Evolutionary conservation across 2,888 invertebrate species (phyloP), one percentile per base, ranked within the genome.

Genomic region (Ctenicera cuprea): DNA sequence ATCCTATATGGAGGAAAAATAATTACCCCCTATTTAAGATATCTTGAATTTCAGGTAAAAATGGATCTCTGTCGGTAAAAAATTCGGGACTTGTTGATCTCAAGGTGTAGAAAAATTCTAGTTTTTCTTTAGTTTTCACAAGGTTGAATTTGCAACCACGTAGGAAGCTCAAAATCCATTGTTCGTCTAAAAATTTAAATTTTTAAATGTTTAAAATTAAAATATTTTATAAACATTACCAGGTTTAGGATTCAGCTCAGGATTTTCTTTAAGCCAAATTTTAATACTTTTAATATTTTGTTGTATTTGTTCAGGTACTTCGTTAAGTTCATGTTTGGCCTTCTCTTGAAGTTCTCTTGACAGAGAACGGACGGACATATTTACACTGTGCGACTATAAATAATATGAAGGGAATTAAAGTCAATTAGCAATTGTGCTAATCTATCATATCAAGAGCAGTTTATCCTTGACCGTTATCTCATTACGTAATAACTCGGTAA

Each of bases 31-130:
- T 73, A 18, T 81, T 79, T 7, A 87, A 78, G 30, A 87, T 76
- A 71, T 84, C 77, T 76, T 82, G 80, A 14, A 83, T 73, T 72
- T 82, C 80, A 0, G 82, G 75, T 14, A 76, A 33, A 26, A 76
- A 71, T 0, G 90, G 89, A 82, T 90, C 89, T 78, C 89, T 85
- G 73, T 88, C 80, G 4, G 86, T 86, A 78, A 90, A 90, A 75
- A 91, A 87, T 78, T 92, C 92, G 0, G 92, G 91, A 0, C 90
- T 87, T 37, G 89, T 85, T 1, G 88, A 87, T 75, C 90, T 89
- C 81, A 89, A 82, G 9, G 90, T 90, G 80, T 91, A 91, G 80
- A 89, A 91, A 85, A 89, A 88, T 74, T 90, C 90, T 33, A 90
- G 77, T 78, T 90, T 90, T 77, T 89, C 86, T 82, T 90, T 90